Evolutionary conservation across 2,888 invertebrate genomes (phyloP).

Genomic region (Epinotia nisella): DNA sequence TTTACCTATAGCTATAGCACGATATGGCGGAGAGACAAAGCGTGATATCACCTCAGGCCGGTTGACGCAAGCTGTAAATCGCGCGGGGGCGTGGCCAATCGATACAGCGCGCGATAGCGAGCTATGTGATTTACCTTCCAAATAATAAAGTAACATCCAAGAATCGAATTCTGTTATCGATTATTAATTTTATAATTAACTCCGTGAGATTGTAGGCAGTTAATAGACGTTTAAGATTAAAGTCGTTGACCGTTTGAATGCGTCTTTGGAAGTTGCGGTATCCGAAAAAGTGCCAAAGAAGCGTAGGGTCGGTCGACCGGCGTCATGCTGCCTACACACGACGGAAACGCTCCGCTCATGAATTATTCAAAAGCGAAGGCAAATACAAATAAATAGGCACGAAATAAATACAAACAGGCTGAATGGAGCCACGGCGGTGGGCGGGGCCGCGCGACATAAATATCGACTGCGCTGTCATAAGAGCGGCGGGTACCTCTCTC

Average conservation of each 20-base stretch:
- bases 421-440: constrained; percentile 82
- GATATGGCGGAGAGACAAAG: constrained; percentile 51
- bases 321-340: constrained; percentile 85
- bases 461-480: constrained; percentile 80
- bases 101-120: constrained; percentile 61
- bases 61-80: constrained; percentile 71
- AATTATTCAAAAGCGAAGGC: constrained; percentile 82
- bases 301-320: constrained; percentile 63
- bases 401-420: constrained; percentile 84
- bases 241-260: constrained; percentile 19
- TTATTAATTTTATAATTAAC: constrained; percentile 77
- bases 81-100: constrained; percentile 64
- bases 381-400: constrained; percentile 85
- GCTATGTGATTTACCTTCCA: constrained; percentile 75
- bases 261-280: constrained; percentile 39
- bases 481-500: constrained; percentile 75
- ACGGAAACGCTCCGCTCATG: constrained; percentile 82
- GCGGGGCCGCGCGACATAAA: constrained; percentile 83
- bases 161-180: constrained; percentile 71
- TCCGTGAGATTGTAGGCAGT: constrained; percentile 60
- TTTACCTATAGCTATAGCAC: constrained; percentile 21
- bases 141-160: constrained; percentile 68
- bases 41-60: constrained; percentile 63
- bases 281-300: constrained; percentile 58
- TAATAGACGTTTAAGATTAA: constrained; percentile 31